Conservation (phyloP, 1,140 invertebrate genomes). For the Tetramorium simillimum region DNA sequence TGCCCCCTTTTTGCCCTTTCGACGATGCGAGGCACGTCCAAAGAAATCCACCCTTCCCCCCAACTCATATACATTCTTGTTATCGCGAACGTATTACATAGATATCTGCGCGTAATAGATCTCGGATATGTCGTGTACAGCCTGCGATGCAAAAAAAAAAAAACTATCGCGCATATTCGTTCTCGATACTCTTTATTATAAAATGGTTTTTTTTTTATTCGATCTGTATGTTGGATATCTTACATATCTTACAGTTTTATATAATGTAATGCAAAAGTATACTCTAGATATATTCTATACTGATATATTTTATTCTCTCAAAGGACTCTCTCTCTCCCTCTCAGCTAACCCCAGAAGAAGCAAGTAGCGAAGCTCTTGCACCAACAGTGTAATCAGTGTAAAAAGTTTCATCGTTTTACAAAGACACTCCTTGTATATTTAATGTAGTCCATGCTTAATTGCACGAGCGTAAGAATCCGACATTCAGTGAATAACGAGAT, state of each 20-base stretch:
- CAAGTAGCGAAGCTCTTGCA: conserved; percentile 26
- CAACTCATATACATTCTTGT: not conserved
- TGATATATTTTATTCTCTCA: conserved; percentile 65
- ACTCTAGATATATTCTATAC: conserved; percentile 42
- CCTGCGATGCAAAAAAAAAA: conserved; percentile 16
- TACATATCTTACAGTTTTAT: conserved; percentile 23
- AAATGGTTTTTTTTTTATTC: conserved; percentile 17
- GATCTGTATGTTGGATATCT: not conserved
- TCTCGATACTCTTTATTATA: not conserved
- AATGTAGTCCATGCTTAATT: conserved; percentile 52
- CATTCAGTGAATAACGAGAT: not conserved
- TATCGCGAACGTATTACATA: conserved; percentile 2
- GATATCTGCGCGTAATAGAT: conserved; percentile 19
- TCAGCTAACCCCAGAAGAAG: conserved; percentile 30
- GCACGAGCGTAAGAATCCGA: not conserved
- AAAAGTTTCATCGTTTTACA: conserved; percentile 72
- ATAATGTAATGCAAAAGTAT: conserved; percentile 14
- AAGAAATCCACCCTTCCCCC: conserved; percentile 18
- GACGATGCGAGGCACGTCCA: conserved; percentile 23
- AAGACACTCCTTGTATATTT: conserved; percentile 67
- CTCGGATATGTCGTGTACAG: not conserved
- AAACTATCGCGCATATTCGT: not conserved
- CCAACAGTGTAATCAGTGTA: conserved; percentile 73
- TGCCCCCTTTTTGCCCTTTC: conserved; percentile 31
- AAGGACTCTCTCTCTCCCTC: conserved; percentile 38